Evolutionary conservation across 2,888 invertebrate species (phyloP).

Genomic region (Ormyrus labotus): DNA sequence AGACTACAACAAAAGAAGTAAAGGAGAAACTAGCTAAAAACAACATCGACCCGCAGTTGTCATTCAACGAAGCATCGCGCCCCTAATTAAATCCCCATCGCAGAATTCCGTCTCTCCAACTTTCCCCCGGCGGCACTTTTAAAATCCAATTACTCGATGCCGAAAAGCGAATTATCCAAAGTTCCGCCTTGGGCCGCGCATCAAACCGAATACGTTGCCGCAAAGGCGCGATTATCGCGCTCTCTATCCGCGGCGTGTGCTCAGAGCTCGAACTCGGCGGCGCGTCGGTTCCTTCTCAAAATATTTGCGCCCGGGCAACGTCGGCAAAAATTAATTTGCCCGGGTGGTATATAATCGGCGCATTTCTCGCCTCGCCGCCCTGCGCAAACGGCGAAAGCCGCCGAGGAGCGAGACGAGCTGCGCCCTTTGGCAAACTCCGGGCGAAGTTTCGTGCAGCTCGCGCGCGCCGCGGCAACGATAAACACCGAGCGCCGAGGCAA

Average conservation of each 20-base stretch:
- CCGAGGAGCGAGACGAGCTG: background rate
- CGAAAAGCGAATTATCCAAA: background rate
- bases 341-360: slow-evolving; percentile 6
- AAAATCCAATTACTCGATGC: too few species aligned
- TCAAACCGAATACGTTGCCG: background rate
- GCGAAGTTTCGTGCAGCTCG: background rate
- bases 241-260: too few species aligned
- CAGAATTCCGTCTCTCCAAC: too few species aligned
- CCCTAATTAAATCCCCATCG: too few species aligned
- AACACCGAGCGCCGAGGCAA: too few species aligned
- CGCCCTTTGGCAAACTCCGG: slow-evolving; percentile 8
- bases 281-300: background rate
- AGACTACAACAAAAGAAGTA: too few species aligned
- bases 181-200: background rate
- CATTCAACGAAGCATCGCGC: too few species aligned
- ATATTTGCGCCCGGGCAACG: background rate
- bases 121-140: too few species aligned
- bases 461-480: background rate
- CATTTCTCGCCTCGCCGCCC: slow-evolving; percentile 3
- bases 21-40: too few species aligned
- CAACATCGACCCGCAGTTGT: too few species aligned
- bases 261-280: too few species aligned
- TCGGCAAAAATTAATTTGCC: slow-evolving; percentile 27
- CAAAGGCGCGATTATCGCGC: slow-evolving; percentile 4
- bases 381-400: too few species aligned